Base-by-base conservation (phyloP, 2,888 invertebrate genomes). In the Sympetrum striolatum region DNA sequence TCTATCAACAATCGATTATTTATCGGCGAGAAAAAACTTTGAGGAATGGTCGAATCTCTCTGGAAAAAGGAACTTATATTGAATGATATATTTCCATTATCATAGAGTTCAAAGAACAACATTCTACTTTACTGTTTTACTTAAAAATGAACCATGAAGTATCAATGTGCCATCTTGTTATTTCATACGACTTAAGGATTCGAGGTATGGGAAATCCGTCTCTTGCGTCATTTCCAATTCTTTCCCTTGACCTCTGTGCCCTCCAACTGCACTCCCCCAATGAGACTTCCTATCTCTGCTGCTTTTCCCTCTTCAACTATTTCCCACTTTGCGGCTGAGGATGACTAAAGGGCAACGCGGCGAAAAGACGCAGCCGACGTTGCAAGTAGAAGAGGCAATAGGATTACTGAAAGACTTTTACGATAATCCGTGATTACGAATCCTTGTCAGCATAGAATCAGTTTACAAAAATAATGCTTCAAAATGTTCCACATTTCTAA, bases 181-280 rank as follows among this genome's bases (percentile, higher is more conserved):
- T 44, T 44, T 44, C 44, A 44, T 44, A 8, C 0, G 10, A 44
- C 44, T 8, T 8, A 31, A 35, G 4, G 80, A 37, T 2, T 0
- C 2, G 12, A 31, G 31, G 35, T 15, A 80, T 4, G 80, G 35
- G 22, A 35, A 82, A 58, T 60, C n/a, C n/a, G 64, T 64, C 1
- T n/a, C 64, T 64, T 64, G 25, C 64, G n/a, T 64, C n/a, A 60
- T n/a, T 60, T 12, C 25, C 22, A 91, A 92, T 60, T 35, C 25
- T 25, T 60, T 79, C 80, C 90, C 80, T 90, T 80, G 73, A 79
- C 90, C 80, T 90, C 90, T 80, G n/a, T 10, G 64, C 22, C 73
- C 90, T 64, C 39, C n/a, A 53, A 6, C 25, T n/a, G n/a, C n/a
- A 64, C 35, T 64, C 73, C 79, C 90, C 25, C 73, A n/a, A 8